Evolutionary conservation across 2,113 vertebrate species (phyloP).

Genomic region (Octodon degus): DNA sequence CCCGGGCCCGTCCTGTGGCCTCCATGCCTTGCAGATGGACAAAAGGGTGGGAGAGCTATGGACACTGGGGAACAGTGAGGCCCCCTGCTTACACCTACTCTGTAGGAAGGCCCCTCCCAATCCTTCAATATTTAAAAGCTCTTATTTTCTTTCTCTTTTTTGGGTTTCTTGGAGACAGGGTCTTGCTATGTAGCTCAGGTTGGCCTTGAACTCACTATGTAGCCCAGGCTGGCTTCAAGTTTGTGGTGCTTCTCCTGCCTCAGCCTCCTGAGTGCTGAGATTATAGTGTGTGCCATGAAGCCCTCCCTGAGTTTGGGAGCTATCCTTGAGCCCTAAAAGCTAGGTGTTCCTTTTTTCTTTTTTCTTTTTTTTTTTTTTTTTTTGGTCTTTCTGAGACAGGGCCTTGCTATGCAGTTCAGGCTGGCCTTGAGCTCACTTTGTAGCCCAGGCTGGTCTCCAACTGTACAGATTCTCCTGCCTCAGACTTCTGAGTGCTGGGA

Average conservation of each 20-base stretch:
- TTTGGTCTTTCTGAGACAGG: too few relatives aligned
- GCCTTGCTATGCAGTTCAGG: too few relatives aligned
- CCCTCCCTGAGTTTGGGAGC: neutral
- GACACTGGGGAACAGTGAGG: neutral
- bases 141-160: neutral
- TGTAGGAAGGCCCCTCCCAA: neutral
- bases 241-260: neutral
- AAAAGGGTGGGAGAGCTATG: neutral
- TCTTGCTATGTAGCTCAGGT: neutral
- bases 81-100: too few relatives aligned
- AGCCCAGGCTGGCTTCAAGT: neutral
- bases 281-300: neutral
- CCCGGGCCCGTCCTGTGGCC: neutral
- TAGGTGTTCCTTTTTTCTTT: too few relatives aligned
- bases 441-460: too few relatives aligned
- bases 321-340: neutral
- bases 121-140: neutral
- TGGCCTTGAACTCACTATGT: neutral
- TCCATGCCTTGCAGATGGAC: accelerated
- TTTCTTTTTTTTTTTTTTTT: too few relatives aligned
- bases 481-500: too few relatives aligned
- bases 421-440: too few relatives aligned
- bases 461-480: too few relatives aligned
- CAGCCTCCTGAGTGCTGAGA: neutral
- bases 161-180: neutral